phyloP scores from a whole-genome alignment of 2,888 invertebrate species.

The Xylota sylvarum region DNA sequence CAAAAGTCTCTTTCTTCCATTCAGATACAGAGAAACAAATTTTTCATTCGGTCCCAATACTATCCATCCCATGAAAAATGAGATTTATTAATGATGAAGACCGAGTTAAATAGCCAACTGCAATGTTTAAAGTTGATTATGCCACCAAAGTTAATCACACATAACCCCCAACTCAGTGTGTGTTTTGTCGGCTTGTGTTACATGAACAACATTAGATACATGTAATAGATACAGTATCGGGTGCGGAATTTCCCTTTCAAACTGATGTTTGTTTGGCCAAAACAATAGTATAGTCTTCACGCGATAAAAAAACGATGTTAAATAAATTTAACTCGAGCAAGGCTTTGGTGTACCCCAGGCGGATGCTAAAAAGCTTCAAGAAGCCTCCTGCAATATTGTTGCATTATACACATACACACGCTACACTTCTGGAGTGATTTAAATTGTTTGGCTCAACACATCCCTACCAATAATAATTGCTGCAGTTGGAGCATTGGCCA shows the following conservation, averaged over 20 bases:
- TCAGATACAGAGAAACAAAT: background rate
- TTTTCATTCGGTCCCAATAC: background rate
- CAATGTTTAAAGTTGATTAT: conserved; percentile 20
- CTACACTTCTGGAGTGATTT: background rate
- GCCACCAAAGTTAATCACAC: conserved; percentile 30
- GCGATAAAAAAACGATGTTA: conserved; percentile 62
- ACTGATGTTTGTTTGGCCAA: background rate
- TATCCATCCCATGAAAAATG: conserved; percentile 13
- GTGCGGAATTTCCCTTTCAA: conserved; percentile 39
- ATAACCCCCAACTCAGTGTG: background rate
- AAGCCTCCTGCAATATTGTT: conserved; percentile 13
- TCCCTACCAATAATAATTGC: background rate
- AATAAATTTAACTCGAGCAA: conserved; percentile 23
- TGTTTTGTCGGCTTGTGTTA: too few species aligned
- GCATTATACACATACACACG: conserved; percentile 1
- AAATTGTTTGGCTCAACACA: background rate
- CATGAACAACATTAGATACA: conserved; percentile 30
- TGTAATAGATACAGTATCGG: conserved; percentile 32
- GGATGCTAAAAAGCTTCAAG: conserved; percentile 21
- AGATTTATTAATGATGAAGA: conserved; percentile 17
- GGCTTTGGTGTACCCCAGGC: conserved; percentile 10
- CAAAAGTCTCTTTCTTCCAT: conserved; percentile 14
- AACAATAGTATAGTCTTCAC: conserved; percentile 18
- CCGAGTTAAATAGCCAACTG: background rate
- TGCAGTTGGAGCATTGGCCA: conserved; percentile 52